Base-by-base conservation (phyloP, 1,140 invertebrate genomes). In the Physella acuta region DNA sequence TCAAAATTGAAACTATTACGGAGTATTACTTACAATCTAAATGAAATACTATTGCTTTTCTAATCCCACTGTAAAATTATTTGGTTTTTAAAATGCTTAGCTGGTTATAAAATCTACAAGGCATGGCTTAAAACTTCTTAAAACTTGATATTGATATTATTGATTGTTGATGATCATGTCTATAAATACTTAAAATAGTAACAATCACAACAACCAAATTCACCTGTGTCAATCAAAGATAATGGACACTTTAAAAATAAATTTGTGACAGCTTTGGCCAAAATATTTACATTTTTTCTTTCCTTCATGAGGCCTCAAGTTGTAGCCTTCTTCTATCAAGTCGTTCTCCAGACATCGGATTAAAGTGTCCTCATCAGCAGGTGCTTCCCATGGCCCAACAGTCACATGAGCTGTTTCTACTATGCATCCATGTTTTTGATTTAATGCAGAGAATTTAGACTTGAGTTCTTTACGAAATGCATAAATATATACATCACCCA, bases 241-340 rank as follows among this genome's bases (percentile, higher is more conserved):
- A 70, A 82, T 75, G 20, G 70, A 73, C 14, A 82, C 44, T 55
- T 75, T 75, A 71, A 76, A 82, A 20, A 80, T 70, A 77, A 67
- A 79, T 63, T 82, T 82, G 31, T 79, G 79, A 72, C 81, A 82
- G 31, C 74, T 81, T 66, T 82, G 79, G 49, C 79, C 79, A 71
- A 79, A 78, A 71, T 79, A 82, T 69, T 76, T 74, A 67, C 81
- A 82, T 70, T 78, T 80, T 39, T 72, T 71, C 67, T 80, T 80
- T 8, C 72, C 51, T 39, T 82, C 81, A 73, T 79, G 79, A 20
- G 78, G 76, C 67, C 73, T 76, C 5, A 82, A 62, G 34, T 72
- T 77, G 63, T 78, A 82, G 0, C 79, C 79, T 49, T 81, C 79
- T 34, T 82, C 81, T 44, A 75, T 67, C 28, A 81, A 66, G 66